Evolutionary conservation across 1,140 invertebrate genomes (phyloP).

Genomic region (Bicyclus anynana): DNA sequence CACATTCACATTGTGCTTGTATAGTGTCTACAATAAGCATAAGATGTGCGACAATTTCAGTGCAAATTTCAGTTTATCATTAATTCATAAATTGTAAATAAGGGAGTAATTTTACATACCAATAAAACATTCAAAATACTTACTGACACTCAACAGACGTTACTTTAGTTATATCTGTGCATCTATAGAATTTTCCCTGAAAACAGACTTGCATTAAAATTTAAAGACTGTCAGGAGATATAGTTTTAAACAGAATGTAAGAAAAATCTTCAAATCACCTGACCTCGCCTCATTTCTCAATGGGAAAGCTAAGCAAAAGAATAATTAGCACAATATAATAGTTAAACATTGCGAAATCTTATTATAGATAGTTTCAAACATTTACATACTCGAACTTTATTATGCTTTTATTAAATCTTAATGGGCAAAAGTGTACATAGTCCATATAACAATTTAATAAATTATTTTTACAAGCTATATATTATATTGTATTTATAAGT

Average conservation of each 20-base stretch:
- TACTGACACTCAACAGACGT: conserved; percentile 89
- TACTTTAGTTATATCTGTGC: conserved; percentile 92
- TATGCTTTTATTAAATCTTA: not conserved
- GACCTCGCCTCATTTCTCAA: conserved; percentile 38
- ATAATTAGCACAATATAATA: conserved; percentile 26
- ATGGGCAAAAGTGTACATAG: not conserved
- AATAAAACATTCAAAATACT: conserved; percentile 64
- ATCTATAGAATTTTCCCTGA: conserved; percentile 92
- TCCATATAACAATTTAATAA: too few species aligned
- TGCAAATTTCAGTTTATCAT: too few species aligned
- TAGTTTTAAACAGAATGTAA: conserved; percentile 4
- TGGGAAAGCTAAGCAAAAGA: conserved; percentile 31
- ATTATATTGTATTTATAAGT: too few species aligned
- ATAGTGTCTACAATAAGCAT: too few species aligned
- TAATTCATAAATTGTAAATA: too few species aligned
- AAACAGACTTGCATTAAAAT: conserved; percentile 36
- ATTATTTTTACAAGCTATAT: too few species aligned
- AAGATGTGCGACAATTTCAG: too few species aligned
- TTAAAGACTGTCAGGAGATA: conserved; percentile 4
- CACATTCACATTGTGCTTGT: too few species aligned
- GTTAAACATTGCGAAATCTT: conserved; percentile 18
- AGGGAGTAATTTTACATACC: too few species aligned
- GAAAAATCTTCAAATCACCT: conserved; percentile 35
- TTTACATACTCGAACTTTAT: not conserved
- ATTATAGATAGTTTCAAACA: not conserved